A percentile compares a stretch with the other conserved stretches of the same genome.
These are phyloP conservation scores for Protaetia brevitarsis DNA, from an alignment of 1,140 invertebrate species.

Conservation along the genomic window DNA sequence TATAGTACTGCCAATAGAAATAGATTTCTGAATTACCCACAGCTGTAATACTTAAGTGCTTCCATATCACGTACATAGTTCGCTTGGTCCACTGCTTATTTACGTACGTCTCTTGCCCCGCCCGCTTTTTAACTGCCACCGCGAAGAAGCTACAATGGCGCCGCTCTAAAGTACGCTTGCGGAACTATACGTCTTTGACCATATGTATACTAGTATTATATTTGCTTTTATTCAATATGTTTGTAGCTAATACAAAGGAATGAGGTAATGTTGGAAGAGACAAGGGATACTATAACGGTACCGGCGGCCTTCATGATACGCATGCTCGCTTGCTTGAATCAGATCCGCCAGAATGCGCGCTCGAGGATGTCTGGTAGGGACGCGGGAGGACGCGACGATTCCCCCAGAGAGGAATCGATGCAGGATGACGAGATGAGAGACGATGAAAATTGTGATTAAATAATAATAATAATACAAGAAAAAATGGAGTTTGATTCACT, in stretches of 20 bases:
- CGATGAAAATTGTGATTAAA: constrained; percentile 14
- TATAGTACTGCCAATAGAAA: no score
- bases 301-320: constrained; percentile 86
- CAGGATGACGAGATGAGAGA: neutral
- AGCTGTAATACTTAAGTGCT: no score
- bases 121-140: no score
- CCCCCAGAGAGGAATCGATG: constrained; percentile 10
- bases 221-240: no score
- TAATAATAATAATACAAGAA: neutral
- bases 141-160: no score
- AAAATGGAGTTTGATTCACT: neutral
- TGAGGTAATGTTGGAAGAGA: constrained; percentile 84
- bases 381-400: neutral
- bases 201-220: constrained; percentile 26
- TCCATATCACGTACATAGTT: no score
- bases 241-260: constrained; percentile 78
- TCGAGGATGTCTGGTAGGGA: constrained; percentile 18
- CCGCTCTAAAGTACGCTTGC: no score
- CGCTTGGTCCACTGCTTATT: no score
- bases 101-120: no score
- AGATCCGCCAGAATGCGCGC: constrained; percentile 59
- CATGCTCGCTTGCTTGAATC: constrained; percentile 78
- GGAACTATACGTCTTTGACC: no score
- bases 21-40: no score
- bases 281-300: constrained; percentile 84